Evolutionary conservation across 2,888 invertebrate species (phyloP), one percentile per base, ranked within the genome.

Genomic region (Chaitophorus viminalis): DNA sequence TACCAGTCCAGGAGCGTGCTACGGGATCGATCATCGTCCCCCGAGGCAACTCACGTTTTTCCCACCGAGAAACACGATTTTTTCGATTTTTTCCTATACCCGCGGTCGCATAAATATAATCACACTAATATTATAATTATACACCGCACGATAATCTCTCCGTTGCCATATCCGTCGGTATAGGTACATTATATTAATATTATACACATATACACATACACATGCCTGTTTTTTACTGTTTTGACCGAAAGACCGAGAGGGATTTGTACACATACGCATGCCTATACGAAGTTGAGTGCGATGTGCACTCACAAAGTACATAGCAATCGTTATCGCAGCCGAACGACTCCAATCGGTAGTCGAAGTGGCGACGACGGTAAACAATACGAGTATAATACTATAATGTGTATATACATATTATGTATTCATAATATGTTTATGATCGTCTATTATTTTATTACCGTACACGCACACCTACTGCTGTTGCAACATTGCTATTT

Each of bases 401-500:
- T 33, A 14, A 14, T 46, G 14, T 46, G 1, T 46, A 46, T 46
- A 46, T 46, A 36, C 6, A 18, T 33, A 33, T 33, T n/a, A n/a
- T n/a, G 33, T 33, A 36, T 70, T 70, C 6, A 25, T 60, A 21
- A 60, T 25, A 60, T 25, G 60, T 5, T n/a, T 46, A 60, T 6
- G 25, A 25, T 60, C 60, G 5, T 21, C 60, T 79, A 39, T 3
- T 39, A 79, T 77, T 82, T 39, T 70, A 81, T 81, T 46, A 17
- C 70, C 29, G 31, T 18, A 36, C 25, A n/a, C 65, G 68, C 31
- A 82, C 82, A 82, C 82, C 82, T 82, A 70, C 68, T 70, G 70
- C 70, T 46, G 65, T 60, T 36, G 8, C 25, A n/a, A n/a, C n/a
- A n/a, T n/a, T n/a, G n/a, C n/a, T n/a, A n/a, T n/a, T n/a, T n/a